phyloP scores from a whole-genome alignment of 2,797 vertebrate genomes.

The Amphiprion clarkii region DNA sequence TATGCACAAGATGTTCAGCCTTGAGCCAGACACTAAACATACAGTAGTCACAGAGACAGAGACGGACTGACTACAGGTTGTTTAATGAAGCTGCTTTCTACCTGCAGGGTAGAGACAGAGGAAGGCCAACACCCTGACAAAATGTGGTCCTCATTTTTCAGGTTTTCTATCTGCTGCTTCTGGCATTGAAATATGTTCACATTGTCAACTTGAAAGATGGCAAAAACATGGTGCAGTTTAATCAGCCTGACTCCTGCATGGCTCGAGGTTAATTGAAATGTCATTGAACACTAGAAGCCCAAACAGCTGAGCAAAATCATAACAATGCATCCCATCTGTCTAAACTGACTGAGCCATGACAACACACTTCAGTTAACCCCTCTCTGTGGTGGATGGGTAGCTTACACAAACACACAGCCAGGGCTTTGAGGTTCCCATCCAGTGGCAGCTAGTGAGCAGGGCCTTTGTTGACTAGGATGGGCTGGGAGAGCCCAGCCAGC shows the following conservation, averaged over 20 bases:
- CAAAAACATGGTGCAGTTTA: neutral
- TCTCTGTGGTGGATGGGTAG: slow-evolving; percentile 46
- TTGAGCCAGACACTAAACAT: slow-evolving; percentile 54
- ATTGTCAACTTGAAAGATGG: slow-evolving; percentile 9
- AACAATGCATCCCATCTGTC: slow-evolving; percentile 39
- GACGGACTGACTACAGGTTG: slow-evolving; percentile 25
- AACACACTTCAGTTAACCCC: slow-evolving; percentile 62
- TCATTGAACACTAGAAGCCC: slow-evolving; percentile 27
- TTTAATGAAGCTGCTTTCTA: slow-evolving; percentile 25
- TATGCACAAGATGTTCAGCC: slow-evolving; percentile 69
- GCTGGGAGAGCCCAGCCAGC: slow-evolving; percentile 53
- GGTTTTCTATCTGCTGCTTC: slow-evolving; percentile 22
- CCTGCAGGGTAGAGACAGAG: slow-evolving; percentile 20
- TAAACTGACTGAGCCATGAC: slow-evolving; percentile 45
- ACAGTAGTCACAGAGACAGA: slow-evolving; percentile 37
- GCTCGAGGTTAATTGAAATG: slow-evolving; percentile 22
- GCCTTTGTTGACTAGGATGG: slow-evolving; percentile 66
- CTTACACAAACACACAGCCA: slow-evolving; percentile 72
- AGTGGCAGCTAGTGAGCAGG: slow-evolving; percentile 49
- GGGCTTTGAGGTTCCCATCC: slow-evolving; percentile 71
- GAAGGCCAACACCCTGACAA: slow-evolving; percentile 14
- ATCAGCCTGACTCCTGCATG: neutral
- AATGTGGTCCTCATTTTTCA: slow-evolving; percentile 17
- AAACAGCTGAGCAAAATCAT: slow-evolving; percentile 54
- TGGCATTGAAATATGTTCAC: slow-evolving; percentile 1